Conservation (phyloP, 2,888 invertebrate species). For the Acronicta leporina region DNA sequence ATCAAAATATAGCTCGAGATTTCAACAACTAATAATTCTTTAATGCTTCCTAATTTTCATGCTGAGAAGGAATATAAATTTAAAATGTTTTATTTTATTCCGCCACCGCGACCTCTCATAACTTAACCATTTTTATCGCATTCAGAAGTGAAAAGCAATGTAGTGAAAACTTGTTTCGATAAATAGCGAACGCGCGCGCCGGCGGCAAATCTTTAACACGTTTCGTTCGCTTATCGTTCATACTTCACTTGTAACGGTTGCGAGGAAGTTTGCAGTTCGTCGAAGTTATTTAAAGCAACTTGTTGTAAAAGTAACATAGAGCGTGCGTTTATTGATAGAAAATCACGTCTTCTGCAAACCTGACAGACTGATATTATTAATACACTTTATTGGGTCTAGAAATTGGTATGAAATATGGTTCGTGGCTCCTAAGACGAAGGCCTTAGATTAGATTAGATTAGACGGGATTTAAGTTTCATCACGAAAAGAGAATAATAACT, state of each 20-base stretch:
- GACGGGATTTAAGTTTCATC: no score
- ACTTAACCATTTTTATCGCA: constrained; percentile 32
- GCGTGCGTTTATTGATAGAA: background rate
- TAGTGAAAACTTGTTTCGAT: constrained; percentile 65
- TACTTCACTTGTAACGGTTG: constrained; percentile 21
- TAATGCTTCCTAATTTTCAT: no score
- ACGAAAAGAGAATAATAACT: no score
- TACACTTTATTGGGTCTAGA: no score
- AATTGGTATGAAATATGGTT: no score
- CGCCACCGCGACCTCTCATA: constrained; percentile 13
- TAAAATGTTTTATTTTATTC: no score
- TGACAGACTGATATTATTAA: no score
- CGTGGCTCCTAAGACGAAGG: no score
- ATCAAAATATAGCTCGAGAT: no score
- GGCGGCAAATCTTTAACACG: constrained; percentile 38
- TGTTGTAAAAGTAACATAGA: background rate
- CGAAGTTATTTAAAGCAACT: constrained; percentile 6
- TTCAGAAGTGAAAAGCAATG: constrained; percentile 59
- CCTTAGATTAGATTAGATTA: no score
- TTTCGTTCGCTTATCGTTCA: constrained; percentile 37
- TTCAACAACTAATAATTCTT: no score
- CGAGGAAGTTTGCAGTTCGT: constrained; percentile 14
- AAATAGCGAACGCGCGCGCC: constrained; percentile 56
- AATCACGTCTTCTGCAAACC: background rate
- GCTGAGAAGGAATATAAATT: no score